These are phyloP conservation scores for Indicator maculatus DNA, from an alignment of 2,113 vertebrate species.

Conservation along the genomic window DNA sequence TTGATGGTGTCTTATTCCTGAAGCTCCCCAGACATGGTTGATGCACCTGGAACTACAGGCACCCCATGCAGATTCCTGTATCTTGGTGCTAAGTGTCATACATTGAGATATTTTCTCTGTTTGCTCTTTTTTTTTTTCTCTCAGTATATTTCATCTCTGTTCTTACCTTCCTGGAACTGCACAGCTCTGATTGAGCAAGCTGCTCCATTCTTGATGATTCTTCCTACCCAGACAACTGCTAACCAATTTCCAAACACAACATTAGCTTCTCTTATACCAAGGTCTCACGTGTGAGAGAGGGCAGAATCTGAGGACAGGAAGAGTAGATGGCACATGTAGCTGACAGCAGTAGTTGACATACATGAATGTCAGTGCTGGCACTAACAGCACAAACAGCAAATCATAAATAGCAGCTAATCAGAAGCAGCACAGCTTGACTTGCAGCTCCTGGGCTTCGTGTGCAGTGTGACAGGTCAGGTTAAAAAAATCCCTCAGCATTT, in stretches of 20 bases:
- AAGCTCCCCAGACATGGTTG: neutral
- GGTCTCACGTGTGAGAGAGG: neutral
- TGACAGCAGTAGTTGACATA: neutral
- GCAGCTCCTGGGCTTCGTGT: neutral
- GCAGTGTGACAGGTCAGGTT: neutral
- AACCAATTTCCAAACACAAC: neutral
- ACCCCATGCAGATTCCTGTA: fast-evolving
- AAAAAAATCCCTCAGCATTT: neutral
- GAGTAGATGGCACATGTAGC: neutral
- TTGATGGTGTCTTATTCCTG: neutral
- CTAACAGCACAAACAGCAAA: neutral
- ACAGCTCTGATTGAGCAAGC: neutral
- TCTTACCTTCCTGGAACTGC: neutral
- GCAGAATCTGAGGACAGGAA: neutral
- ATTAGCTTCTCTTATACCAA: neutral
- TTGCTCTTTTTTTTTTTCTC: neutral
- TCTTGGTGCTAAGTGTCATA: neutral
- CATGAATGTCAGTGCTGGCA: neutral
- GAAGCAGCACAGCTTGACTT: conserved; percentile 31
- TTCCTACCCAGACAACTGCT: neutral
- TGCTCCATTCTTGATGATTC: neutral
- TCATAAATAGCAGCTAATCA: conserved; percentile 28
- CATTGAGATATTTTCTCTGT: neutral
- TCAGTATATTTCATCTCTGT: neutral
- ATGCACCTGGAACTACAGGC: neutral